Percentiles rank a stretch among this genome's conserved stretches.
Conservation (phyloP, 2,888 invertebrate genomes). For the Podotricha telesiphe region DNA sequence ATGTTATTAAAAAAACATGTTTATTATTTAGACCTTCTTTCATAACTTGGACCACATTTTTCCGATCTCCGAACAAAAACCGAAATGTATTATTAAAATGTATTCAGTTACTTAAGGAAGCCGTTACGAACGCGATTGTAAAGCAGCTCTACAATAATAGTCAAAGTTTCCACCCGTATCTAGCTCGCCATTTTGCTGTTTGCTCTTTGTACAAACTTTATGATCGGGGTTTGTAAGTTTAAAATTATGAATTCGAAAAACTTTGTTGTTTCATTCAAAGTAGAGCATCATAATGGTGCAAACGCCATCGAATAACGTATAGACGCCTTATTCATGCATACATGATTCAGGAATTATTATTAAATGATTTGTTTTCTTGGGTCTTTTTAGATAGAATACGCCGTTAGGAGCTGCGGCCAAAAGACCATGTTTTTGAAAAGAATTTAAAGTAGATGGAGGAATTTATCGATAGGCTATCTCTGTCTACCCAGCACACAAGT, state of each 20-base stretch:
- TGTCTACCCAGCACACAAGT: too few relatives aligned
- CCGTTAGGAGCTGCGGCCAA: too few relatives aligned
- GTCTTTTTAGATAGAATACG: too few relatives aligned
- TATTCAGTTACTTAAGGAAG: constrained; percentile 60
- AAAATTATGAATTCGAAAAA: constrained; percentile 23
- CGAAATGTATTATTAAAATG: constrained; percentile 66
- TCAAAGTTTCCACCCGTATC: constrained; percentile 36
- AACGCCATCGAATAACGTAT: too few relatives aligned
- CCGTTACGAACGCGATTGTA: constrained; percentile 46
- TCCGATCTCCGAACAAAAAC: constrained; percentile 58
- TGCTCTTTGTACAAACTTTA: constrained; percentile 29
- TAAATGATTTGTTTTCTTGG: too few relatives aligned
- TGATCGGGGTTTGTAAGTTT: constrained; percentile 16
- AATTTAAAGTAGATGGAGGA: too few relatives aligned
- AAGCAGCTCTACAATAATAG: constrained; percentile 34
- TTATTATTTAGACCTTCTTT: too few relatives aligned
- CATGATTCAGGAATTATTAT: too few relatives aligned
- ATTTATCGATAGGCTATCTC: too few relatives aligned
- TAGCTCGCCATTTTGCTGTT: constrained; percentile 34
- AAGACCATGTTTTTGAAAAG: too few relatives aligned
- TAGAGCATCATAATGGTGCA: background rate
- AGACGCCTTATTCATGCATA: too few relatives aligned
- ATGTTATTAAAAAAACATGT: too few relatives aligned
- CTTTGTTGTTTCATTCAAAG: background rate
- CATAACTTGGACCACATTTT: constrained; percentile 31